phyloP scores from a whole-genome alignment of 2,888 invertebrate species.

The Blomia tropicalis region DNA sequence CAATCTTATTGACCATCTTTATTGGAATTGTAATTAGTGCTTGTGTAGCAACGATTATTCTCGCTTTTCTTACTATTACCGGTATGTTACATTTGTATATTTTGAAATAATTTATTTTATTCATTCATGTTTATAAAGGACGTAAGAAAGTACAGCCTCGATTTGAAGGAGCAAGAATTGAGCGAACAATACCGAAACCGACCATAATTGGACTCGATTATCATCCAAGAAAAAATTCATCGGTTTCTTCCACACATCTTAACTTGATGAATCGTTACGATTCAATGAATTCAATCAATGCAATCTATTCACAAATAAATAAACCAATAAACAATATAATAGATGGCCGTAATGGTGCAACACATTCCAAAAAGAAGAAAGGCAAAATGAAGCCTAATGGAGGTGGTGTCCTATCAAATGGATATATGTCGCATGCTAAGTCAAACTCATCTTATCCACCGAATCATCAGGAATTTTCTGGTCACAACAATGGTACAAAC shows the following conservation, averaged over 20 bases:
- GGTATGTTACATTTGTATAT: slow-evolving; percentile 9
- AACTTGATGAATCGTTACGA: slow-evolving; percentile 14
- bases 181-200: slow-evolving; percentile 18
- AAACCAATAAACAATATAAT: slow-evolving; percentile 6
- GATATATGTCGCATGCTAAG: neutral
- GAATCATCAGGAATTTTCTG: neutral
- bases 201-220: slow-evolving; percentile 22
- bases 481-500: neutral
- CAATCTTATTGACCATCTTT: slow-evolving; percentile 21
- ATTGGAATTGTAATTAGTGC: slow-evolving; percentile 22
- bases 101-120: slow-evolving; percentile 6
- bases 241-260: neutral
- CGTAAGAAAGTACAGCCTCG: slow-evolving; percentile 17
- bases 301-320: slow-evolving; percentile 21
- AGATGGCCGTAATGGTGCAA: neutral
- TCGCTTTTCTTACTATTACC: slow-evolving; percentile 17
- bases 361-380: neutral
- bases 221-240: slow-evolving; percentile 10
- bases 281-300: slow-evolving; percentile 19
- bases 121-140: slow-evolving; percentile 7
- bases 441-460: neutral
- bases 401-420: neutral
- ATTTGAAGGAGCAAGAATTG: slow-evolving; percentile 19
- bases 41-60: slow-evolving; percentile 16
- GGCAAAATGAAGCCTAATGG: neutral